Base-by-base conservation (phyloP, 2,113 vertebrate species). In the Poecile atricapillus region DNA sequence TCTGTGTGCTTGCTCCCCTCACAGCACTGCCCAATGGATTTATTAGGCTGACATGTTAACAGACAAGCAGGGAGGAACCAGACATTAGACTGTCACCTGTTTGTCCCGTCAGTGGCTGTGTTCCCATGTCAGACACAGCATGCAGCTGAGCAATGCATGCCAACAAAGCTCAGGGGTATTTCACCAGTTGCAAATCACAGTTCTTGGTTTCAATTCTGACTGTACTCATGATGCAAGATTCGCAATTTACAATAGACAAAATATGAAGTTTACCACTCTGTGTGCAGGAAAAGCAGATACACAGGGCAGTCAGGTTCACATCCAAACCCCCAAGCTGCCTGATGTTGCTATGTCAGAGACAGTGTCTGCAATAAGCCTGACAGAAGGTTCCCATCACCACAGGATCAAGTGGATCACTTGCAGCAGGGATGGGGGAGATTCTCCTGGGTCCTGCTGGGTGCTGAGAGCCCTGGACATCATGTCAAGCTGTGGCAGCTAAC, bases 391-490 rank as follows among this genome's bases (percentile, higher is more conserved):
- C 52, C 47, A 46, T 47, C 50, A 55, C 28, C 49, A n/a, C 39
- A 43, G 39, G 59, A 50, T 15, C 2, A 2, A 58, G 50, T 1
- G 0, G 49, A 35, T 39, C 39, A 39, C 28, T 75, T 43, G 31
- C 41, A 77, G 37, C 44, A 77, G 31, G 53, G 39, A 46, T 4
- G 3, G 6, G 20, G 58, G 35, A 83, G 18, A 11, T 0, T 1
- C 15, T 28, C 25, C 16, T 6, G 1, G 20, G 41, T 13, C 11
- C 41, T 62, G 39, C 5, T 1, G 2, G 5, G 11, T 39, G 19
- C 33, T 55, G 35, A 69, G 19, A 37, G 9, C 22, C 46, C 43
- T 0, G 0, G 21, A 22, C 15, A 55, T 6, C 0, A 1, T 30
- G 33, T 4, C 0, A 3, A 80, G 28, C 15, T 39, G 24, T 22